These are phyloP conservation scores for Cremastinae sp. DNA, from an alignment of 2,888 invertebrate genomes.

Conservation along the genomic window DNA sequence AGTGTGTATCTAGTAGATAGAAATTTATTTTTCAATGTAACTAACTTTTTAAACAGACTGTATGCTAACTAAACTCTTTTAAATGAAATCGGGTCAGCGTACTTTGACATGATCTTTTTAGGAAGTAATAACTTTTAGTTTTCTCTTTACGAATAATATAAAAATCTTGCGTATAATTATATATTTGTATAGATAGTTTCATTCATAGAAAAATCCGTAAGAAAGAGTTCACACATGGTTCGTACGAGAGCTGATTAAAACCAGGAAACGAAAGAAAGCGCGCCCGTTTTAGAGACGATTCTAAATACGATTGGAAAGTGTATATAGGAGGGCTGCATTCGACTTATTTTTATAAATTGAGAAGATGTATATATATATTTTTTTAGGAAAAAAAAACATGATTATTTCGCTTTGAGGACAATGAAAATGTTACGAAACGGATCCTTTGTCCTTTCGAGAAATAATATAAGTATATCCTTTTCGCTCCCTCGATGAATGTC, in stretches of 20 bases:
- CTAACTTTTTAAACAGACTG: too few species aligned
- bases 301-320: constrained; percentile 55
- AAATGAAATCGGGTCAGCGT: too few species aligned
- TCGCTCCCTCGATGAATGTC: background rate
- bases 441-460: constrained; percentile 30
- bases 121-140: too few species aligned
- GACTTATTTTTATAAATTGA: too few species aligned
- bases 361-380: constrained; percentile 27
- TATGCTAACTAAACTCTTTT: too few species aligned
- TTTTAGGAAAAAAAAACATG: constrained; percentile 22
- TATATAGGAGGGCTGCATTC: constrained; percentile 11
- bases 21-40: too few species aligned
- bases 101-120: too few species aligned
- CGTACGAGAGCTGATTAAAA: constrained; percentile 6
- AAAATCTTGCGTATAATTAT: too few species aligned
- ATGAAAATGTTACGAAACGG: constrained; percentile 56
- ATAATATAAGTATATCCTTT: constrained; percentile 17
- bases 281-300: constrained; percentile 9
- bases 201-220: background rate
- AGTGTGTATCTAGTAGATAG: too few species aligned
- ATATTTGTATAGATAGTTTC: too few species aligned
- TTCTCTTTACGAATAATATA: too few species aligned
- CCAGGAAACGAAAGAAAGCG: constrained; percentile 26
- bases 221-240: too few species aligned
- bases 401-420: constrained; percentile 40